phyloP scores from a whole-genome alignment of 2,888 invertebrate genomes.

The Stenodema calcarata region DNA sequence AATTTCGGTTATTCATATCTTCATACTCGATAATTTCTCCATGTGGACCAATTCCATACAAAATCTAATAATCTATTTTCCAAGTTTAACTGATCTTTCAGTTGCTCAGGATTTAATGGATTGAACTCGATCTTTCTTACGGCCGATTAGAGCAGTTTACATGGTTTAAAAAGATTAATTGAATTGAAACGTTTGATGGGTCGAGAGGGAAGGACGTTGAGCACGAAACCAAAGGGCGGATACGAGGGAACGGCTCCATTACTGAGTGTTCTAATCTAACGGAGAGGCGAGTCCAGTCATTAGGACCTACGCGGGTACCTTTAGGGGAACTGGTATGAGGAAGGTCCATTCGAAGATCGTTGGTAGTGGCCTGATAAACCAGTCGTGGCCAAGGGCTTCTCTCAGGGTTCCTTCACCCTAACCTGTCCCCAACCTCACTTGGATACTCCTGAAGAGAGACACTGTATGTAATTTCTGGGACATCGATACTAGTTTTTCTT shows the following conservation, averaged over 20 bases:
- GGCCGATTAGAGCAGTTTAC: too few species aligned
- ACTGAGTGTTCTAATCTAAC: constrained; percentile 27
- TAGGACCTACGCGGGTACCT: neutral
- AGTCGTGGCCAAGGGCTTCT: neutral
- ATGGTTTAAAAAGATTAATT: neutral
- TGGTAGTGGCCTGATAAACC: neutral
- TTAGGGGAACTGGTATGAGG: neutral
- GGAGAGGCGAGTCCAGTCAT: neutral
- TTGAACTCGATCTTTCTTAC: too few species aligned
- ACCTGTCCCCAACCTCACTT: neutral
- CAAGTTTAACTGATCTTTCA: too few species aligned
- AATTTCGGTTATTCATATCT: too few species aligned
- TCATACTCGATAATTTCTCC: too few species aligned
- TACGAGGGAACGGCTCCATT: neutral
- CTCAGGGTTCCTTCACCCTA: neutral
- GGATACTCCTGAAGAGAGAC: neutral
- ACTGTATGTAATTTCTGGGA: too few species aligned
- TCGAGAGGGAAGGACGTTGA: neutral
- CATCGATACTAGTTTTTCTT: too few species aligned
- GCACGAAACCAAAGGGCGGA: neutral
- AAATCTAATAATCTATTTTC: too few species aligned
- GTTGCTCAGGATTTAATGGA: too few species aligned
- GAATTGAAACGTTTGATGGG: neutral
- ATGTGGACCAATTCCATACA: too few species aligned
- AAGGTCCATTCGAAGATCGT: neutral